Conservation (phyloP, 2,888 invertebrate species). For the Meteorus cinctellus region DNA sequence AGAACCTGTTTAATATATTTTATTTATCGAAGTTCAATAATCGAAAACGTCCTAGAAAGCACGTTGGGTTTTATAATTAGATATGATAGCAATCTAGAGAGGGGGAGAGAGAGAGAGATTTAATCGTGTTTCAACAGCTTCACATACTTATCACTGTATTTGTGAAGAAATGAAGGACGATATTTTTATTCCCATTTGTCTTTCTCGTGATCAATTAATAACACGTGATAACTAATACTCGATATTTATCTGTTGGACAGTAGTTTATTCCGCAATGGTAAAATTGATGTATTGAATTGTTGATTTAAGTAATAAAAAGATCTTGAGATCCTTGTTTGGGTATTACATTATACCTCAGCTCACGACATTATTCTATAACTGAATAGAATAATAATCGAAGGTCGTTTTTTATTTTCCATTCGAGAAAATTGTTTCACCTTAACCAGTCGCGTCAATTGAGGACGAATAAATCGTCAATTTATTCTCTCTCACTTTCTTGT, state of each 20-base stretch:
- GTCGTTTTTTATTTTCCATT: slow-evolving; percentile 15
- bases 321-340: background rate
- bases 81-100: slow-evolving; percentile 19
- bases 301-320: background rate
- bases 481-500: background rate
- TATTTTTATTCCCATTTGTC: background rate
- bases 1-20: slow-evolving; percentile 20
- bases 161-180: background rate
- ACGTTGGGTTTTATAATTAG: slow-evolving; percentile 12
- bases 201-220: background rate
- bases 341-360: background rate
- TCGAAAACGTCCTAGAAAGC: slow-evolving; percentile 6
- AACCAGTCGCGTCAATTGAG: background rate
- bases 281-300: background rate
- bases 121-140: background rate
- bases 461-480: background rate
- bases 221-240: background rate
- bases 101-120: too few relatives aligned
- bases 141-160: background rate
- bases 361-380: slow-evolving; percentile 1
- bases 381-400: background rate
- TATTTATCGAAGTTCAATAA: slow-evolving; percentile 23
- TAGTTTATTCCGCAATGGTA: background rate
- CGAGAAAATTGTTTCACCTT: background rate
- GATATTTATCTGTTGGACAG: background rate